Evolutionary conservation across 2,113 vertebrate species (phyloP).

Genomic region (Gopherus flavomarginatus): DNA sequence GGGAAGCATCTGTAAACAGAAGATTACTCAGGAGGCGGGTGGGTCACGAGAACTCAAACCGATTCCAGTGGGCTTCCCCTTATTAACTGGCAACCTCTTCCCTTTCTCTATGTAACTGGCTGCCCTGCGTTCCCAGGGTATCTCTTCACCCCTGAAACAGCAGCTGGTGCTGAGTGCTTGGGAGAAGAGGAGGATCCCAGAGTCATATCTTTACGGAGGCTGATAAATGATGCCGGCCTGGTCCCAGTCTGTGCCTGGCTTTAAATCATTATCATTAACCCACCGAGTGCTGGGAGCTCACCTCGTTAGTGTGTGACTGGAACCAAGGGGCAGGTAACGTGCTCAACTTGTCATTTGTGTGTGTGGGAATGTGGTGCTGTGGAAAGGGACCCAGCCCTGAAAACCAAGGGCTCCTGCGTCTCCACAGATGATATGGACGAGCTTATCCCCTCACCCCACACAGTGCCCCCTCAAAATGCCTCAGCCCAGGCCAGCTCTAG

Average conservation of each 20-base stretch:
- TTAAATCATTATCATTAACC: not conserved
- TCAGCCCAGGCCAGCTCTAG: too few relatives aligned
- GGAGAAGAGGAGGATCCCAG: not conserved
- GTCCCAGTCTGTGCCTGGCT: not conserved
- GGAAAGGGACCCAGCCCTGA: not conserved
- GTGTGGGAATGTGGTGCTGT: not conserved
- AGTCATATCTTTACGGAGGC: not conserved
- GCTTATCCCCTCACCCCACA: too few relatives aligned
- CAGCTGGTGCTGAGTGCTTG: not conserved
- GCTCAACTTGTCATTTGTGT: not conserved
- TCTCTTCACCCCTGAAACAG: not conserved
- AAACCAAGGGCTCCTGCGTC: not conserved
- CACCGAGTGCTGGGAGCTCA: not conserved
- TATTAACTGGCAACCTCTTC: not conserved
- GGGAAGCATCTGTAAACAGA: not conserved
- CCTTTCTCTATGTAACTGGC: not conserved
- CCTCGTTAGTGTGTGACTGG: not conserved
- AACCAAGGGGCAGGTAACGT: too few relatives aligned
- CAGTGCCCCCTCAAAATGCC: too few relatives aligned
- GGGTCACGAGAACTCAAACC: not conserved
- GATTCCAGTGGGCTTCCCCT: not conserved
- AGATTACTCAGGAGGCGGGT: not conserved
- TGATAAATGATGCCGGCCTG: not conserved
- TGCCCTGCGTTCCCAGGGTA: not conserved
- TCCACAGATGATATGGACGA: not conserved